These are phyloP conservation scores for Amphibalanus amphitrite DNA, from an alignment of 1,140 invertebrate species.

Conservation along the genomic window DNA sequence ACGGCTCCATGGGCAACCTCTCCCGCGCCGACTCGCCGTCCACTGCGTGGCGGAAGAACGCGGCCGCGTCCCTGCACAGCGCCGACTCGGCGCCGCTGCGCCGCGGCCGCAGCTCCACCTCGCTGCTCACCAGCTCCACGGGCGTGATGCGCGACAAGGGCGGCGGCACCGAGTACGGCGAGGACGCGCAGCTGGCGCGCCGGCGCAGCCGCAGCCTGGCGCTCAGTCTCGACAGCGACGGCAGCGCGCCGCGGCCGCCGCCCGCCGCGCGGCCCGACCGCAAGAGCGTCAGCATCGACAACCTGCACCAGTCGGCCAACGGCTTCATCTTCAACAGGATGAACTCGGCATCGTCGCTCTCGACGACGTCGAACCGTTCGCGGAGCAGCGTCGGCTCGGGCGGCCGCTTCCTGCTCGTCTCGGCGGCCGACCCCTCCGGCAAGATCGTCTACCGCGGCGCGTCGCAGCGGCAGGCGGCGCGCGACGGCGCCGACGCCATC, in stretches of 20 bases:
- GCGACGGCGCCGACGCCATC: constrained; percentile 24
- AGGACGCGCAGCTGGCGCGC: not conserved
- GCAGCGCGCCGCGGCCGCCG: not conserved
- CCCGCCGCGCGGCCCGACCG: not conserved
- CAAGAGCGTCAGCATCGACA: constrained; percentile 4
- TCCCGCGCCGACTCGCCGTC: constrained; percentile 21
- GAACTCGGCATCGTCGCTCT: not conserved
- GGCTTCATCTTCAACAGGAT: constrained; percentile 5
- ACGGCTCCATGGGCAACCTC: constrained; percentile 32
- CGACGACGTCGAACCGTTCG: not conserved
- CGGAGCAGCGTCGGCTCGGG: not conserved
- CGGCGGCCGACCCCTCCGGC: constrained; percentile 35
- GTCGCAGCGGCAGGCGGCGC: constrained; percentile 12
- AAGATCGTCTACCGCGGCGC: constrained; percentile 24
- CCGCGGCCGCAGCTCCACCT: not conserved
- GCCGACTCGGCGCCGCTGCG: not conserved
- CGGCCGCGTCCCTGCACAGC: constrained; percentile 11
- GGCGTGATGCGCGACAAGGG: constrained; percentile 1
- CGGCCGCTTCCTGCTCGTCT: constrained; percentile 29
- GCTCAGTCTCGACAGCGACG: not conserved
- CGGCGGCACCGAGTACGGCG: not conserved
- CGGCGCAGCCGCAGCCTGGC: not conserved
- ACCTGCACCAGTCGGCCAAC: not conserved
- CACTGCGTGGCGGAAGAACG: constrained; percentile 22
- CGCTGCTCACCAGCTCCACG: not conserved